Evolutionary conservation across 2,797 vertebrate species (phyloP).

Genomic region (Catharus ustulatus): DNA sequence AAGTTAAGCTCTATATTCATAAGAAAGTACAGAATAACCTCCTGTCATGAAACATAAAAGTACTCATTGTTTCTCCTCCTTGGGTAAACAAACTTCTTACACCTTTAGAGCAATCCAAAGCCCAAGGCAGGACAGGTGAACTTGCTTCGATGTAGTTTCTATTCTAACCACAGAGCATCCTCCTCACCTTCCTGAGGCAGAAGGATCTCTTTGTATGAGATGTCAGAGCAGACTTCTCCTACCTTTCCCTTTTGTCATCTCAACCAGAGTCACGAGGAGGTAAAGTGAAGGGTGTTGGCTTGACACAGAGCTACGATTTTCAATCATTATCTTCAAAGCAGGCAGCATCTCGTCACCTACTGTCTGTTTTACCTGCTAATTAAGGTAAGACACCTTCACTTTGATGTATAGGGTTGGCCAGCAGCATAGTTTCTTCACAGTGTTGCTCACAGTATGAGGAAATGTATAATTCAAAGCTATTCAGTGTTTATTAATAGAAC

Average conservation of each 20-base stretch:
- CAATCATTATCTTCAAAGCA: constrained; percentile 62
- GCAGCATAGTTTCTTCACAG: not conserved
- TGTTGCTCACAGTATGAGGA: constrained; percentile 14
- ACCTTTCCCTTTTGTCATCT: not conserved
- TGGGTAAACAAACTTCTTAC: not conserved
- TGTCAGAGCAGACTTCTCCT: not conserved
- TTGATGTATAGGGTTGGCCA: constrained; percentile 55
- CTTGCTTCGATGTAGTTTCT: not conserved
- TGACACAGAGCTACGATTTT: constrained; percentile 26
- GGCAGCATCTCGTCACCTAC: constrained; percentile 30
- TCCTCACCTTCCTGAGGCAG: not conserved
- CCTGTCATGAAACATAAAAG: not conserved
- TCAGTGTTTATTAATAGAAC: constrained; percentile 51
- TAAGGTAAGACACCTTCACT: constrained; percentile 31
- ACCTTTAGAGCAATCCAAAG: not conserved
- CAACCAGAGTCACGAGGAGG: not conserved
- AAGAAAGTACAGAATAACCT: not conserved
- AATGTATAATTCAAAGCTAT: constrained; percentile 49
- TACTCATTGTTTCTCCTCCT: not conserved
- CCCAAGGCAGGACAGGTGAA: not conserved
- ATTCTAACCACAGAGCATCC: not conserved
- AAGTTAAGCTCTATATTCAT: not conserved
- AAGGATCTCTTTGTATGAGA: not conserved
- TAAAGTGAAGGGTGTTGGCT: not conserved
- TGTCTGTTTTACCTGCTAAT: constrained; percentile 50